A percentile compares a stretch with the other conserved stretches of the same genome.
Evolutionary conservation across 2,888 invertebrate genomes (phyloP).

Genomic region (Acrocera orbiculus): DNA sequence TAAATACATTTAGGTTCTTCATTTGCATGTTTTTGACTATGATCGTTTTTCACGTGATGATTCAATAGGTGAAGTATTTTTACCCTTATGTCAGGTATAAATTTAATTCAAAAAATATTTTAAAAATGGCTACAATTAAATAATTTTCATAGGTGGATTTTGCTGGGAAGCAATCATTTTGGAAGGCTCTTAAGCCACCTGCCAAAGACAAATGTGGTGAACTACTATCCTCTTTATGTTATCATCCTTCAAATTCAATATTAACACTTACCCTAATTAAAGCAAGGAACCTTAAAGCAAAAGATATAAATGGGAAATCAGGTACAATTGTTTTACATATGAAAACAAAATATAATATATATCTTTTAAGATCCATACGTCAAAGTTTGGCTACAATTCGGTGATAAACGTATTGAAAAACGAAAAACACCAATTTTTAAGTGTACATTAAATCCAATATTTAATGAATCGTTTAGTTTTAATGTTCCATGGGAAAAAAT

Average conservation of each 20-base stretch:
- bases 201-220: constrained; percentile 89
- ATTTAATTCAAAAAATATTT: not conserved
- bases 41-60: constrained; percentile 88
- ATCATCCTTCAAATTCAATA: constrained; percentile 89
- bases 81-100: constrained; percentile 74
- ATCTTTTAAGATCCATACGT: constrained; percentile 82
- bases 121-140: not conserved
- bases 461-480: constrained; percentile 91
- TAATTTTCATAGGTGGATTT: constrained; percentile 53
- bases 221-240: constrained; percentile 79
- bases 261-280: constrained; percentile 80
- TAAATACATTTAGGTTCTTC: constrained; percentile 41
- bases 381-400: constrained; percentile 94
- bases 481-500: constrained; percentile 96
- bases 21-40: constrained; percentile 87
- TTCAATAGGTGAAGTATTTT: constrained; percentile 83
- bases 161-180: constrained; percentile 85
- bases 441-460: constrained; percentile 86
- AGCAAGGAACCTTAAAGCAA: constrained; percentile 86
- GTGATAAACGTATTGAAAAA: constrained; percentile 87
- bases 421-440: constrained; percentile 89
- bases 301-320: constrained; percentile 90
- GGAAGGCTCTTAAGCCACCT: constrained; percentile 82
- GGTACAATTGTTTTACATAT: constrained; percentile 34
- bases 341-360: not conserved